A percentile compares a stretch with the other conserved stretches of the same genome.
Conservation (phyloP, 2,888 invertebrate species). For the Cosmorhoe ocellata region DNA sequence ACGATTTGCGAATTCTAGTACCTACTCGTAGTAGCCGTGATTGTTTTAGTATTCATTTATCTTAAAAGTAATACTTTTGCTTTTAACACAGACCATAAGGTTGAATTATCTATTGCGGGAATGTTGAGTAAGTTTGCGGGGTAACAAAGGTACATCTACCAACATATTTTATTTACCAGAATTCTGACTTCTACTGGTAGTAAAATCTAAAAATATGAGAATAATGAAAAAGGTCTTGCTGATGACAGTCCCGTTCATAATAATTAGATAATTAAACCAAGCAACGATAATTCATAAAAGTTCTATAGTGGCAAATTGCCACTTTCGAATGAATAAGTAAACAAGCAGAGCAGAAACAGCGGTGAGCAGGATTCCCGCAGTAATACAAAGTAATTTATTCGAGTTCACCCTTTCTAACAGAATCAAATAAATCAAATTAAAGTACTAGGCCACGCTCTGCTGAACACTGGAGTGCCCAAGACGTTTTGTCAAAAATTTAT, state of each 20-base stretch:
- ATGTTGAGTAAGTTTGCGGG: no score
- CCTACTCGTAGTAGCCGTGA: no score
- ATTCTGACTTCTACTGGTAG: no score
- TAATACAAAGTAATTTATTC: constrained; percentile 68
- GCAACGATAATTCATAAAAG: constrained; percentile 9
- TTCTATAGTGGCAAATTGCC: constrained; percentile 31
- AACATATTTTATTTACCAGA: neutral
- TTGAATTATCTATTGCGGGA: no score
- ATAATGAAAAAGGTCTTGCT: no score
- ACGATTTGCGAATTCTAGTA: constrained; percentile 24
- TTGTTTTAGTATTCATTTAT: constrained; percentile 7
- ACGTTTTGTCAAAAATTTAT: constrained; percentile 82
- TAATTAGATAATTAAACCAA: neutral
- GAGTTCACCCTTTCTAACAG: constrained; percentile 70
- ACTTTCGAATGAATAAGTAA: constrained; percentile 34
- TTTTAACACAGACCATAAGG: no score
- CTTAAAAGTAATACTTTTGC: no score
- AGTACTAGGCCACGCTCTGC: constrained; percentile 73
- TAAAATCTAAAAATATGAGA: no score
- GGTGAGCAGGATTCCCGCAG: constrained; percentile 33
- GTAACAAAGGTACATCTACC: no score
- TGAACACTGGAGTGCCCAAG: constrained; percentile 76
- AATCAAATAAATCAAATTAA: constrained; percentile 81
- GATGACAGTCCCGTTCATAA: neutral
- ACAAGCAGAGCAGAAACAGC: constrained; percentile 32